Base-by-base conservation (phyloP, 2,888 invertebrate genomes). In the Amblyteles armatorius region DNA sequence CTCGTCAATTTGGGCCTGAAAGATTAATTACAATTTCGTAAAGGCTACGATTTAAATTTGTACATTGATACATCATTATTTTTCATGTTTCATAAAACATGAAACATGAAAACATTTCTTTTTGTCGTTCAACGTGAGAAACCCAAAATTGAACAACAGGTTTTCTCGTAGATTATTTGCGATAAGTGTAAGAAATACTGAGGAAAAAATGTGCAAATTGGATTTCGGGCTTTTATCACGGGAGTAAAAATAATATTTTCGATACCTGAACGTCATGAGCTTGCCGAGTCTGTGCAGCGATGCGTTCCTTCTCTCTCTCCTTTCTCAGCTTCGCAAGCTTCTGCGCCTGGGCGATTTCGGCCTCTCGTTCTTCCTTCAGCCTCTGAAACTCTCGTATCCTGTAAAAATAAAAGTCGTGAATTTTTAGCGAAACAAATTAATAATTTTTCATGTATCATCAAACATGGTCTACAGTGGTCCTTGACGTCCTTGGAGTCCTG, bases 331-430 rank as follows among this genome's bases (percentile, higher is more conserved):
- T 95, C 3, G 95, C 92, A 1, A 95, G 94, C 19, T 94, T 94
- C 0, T 94, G 94, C 63, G 96, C 95, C 0, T 95, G 95, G 77
- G 94, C 95, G 65, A 95, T 91, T 79, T 94, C 94, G 13, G 95
- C 95, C 86, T 97, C 96, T 0, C 96, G 91, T 90, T 95, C 96
- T 33, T 95, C 95, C 89, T 96, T 96, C 88, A 95, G 93, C 86
- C 95, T 94, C 92, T 96, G 94, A 91, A 96, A 97, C 92, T 96
- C 95, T 87, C 94, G 94, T 88, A 96, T 94, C 94, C 95, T 92
- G 52, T 72, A 72, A 36, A 29, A 7, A 33, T 5, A 48, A 57
- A 60, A 26, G 4, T 57, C 11, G 4, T 11, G 0, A 13, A 57
- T 9, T 55, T 55, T 19, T 4, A 55, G 55, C 55, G 9, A 55